Evolutionary conservation across 2,113 vertebrate genomes (phyloP).

Genomic region (Geococcyx californianus): DNA sequence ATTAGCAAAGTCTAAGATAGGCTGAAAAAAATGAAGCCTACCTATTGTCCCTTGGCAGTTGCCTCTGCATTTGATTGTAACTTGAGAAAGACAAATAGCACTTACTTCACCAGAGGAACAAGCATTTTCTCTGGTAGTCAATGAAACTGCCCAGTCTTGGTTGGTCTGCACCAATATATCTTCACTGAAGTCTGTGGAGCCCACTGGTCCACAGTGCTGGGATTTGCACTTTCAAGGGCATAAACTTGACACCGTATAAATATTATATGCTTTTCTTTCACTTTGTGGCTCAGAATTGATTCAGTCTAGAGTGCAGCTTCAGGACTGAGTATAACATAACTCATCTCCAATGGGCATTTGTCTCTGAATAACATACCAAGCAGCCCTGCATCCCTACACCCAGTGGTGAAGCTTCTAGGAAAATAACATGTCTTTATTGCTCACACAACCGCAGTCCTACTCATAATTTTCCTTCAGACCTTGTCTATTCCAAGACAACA

Average conservation of each 20-base stretch:
- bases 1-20: not conserved
- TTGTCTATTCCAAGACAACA: not conserved
- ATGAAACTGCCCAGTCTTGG: not conserved
- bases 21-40: not conserved
- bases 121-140: not conserved
- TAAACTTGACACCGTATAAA: slow-evolving; percentile 23
- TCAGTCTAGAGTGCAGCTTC: not conserved
- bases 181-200: not conserved
- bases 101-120: not conserved
- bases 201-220: not conserved
- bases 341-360: not conserved
- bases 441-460: not conserved
- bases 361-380: not conserved
- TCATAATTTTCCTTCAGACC: not conserved
- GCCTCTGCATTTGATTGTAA: not conserved
- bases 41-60: not conserved
- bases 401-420: not conserved
- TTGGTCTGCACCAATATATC: not conserved
- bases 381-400: not conserved
- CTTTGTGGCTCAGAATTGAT: slow-evolving; percentile 26
- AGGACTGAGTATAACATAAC: not conserved
- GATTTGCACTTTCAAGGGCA: slow-evolving; percentile 37
- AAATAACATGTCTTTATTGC: not conserved
- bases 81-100: not conserved
- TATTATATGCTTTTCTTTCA: slow-evolving; percentile 10